Evolutionary conservation across 2,797 vertebrate genomes (phyloP).

Genomic region (Falco novaeseelandiae): DNA sequence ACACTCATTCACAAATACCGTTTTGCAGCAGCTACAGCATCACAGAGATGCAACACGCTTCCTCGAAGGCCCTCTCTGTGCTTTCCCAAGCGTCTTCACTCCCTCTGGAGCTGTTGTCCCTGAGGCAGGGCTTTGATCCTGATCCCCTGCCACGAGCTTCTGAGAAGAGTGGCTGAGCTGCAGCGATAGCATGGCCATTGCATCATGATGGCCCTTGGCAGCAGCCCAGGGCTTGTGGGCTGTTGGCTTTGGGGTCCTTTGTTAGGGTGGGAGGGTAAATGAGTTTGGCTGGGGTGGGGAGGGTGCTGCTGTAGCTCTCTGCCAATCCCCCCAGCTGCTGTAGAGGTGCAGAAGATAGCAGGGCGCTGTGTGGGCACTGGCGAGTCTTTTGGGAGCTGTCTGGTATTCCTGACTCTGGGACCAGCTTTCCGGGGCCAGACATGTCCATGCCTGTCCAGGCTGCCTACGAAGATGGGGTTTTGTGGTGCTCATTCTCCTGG

Average conservation of each 20-base stretch:
- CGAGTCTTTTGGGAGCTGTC: neutral
- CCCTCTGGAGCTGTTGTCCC: rapidly evolving
- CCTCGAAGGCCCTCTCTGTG: neutral
- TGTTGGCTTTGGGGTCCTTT: neutral
- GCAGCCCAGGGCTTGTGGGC: neutral
- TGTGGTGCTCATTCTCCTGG: neutral
- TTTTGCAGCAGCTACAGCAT: neutral
- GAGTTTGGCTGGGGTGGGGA: neutral
- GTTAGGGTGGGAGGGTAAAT: neutral
- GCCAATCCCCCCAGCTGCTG: neutral
- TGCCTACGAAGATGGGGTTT: neutral
- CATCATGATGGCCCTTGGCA: neutral
- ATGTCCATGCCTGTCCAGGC: neutral
- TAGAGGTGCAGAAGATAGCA: neutral
- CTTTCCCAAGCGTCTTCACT: rapidly evolving
- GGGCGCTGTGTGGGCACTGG: rapidly evolving
- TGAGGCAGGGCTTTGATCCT: neutral
- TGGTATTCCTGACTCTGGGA: neutral
- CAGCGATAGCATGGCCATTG: neutral
- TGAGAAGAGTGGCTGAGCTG: neutral
- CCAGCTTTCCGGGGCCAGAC: rapidly evolving
- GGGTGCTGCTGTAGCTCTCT: neutral
- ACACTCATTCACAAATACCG: neutral
- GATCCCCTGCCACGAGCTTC: neutral
- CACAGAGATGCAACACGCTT: neutral